phyloP scores from a whole-genome alignment of 2,113 vertebrate species.

The Sitta europaea region DNA sequence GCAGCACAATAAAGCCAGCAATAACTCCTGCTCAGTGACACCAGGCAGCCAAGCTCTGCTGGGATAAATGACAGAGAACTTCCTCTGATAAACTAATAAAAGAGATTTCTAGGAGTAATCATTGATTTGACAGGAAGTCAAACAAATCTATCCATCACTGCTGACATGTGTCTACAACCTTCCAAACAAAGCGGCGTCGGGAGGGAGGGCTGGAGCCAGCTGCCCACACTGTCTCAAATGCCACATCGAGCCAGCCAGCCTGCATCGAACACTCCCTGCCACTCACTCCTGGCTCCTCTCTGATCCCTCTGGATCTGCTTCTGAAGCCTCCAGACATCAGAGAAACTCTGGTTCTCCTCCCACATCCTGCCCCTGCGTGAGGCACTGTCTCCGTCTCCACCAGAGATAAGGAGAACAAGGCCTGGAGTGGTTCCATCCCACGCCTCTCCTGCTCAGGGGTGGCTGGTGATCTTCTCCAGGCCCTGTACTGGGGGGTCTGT shows the following conservation, averaged over 20 bases:
- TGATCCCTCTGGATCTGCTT: neutral
- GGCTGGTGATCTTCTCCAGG: neutral
- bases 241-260: constrained; percentile 10
- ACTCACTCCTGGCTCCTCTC: neutral
- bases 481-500: neutral
- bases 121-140: constrained; percentile 69
- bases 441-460: neutral
- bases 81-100: constrained; percentile 71
- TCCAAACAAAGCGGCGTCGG: constrained; percentile 32
- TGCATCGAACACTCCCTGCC: neutral
- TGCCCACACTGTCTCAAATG: constrained; percentile 39
- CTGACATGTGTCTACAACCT: constrained; percentile 65
- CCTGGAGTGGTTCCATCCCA: neutral
- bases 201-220: constrained; percentile 13
- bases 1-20: neutral
- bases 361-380: neutral
- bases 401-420: neutral
- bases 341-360: neutral
- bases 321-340: neutral
- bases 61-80: constrained; percentile 62
- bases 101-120: constrained; percentile 68
- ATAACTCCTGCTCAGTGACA: neutral
- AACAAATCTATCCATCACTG: constrained; percentile 67
- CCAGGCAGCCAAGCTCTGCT: constrained; percentile 5
- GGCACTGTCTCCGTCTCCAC: neutral